Conservation (phyloP, 2,888 invertebrate species). For the Pomacea canaliculata region DNA sequence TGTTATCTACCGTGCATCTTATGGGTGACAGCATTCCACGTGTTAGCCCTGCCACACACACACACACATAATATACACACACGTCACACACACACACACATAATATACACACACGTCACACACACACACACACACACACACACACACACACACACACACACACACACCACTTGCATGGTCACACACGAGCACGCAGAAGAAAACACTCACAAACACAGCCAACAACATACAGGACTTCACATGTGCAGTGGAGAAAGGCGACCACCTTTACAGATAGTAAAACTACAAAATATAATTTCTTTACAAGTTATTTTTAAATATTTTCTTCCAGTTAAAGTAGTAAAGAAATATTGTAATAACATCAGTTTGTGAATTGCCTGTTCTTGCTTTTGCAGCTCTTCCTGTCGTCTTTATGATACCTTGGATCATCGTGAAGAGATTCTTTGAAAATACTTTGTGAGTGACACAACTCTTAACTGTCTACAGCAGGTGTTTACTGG, state of each 20-base stretch:
- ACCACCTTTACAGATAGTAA: too few relatives aligned
- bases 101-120: background rate
- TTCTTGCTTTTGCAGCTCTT: constrained; percentile 70
- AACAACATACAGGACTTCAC: too few relatives aligned
- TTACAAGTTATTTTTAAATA: too few relatives aligned
- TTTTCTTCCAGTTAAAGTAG: too few relatives aligned
- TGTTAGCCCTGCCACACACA: background rate
- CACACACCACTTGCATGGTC: background rate
- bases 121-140: constrained; percentile 6
- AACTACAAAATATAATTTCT: too few relatives aligned
- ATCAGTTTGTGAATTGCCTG: too few relatives aligned
- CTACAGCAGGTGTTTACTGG: too few relatives aligned
- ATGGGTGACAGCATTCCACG: too few relatives aligned
- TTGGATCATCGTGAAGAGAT: constrained; percentile 74
- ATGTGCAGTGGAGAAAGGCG: too few relatives aligned
- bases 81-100: constrained; percentile 1
- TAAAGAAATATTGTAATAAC: too few relatives aligned
- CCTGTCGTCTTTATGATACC: constrained; percentile 75
- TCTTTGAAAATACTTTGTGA: constrained; percentile 74
- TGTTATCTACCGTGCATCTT: too few relatives aligned
- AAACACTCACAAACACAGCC: background rate
- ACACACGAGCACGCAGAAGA: background rate
- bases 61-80: background rate
- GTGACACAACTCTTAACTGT: too few relatives aligned
- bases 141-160: constrained; percentile 8